phyloP scores from a whole-genome alignment of 1,140 invertebrate species.

The Lineus longissimus region DNA sequence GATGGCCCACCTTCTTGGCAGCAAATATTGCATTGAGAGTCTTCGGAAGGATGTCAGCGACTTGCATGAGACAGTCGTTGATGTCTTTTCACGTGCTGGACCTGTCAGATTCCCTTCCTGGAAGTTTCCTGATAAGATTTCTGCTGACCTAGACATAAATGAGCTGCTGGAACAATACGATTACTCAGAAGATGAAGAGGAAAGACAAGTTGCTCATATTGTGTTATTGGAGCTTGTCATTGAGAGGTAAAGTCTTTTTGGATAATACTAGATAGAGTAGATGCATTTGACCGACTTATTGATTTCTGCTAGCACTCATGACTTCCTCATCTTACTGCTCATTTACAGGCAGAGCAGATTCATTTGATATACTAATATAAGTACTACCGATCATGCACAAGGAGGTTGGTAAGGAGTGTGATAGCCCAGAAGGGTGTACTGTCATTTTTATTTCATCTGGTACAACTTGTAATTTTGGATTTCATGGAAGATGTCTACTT shows the following conservation, averaged over 20 bases:
- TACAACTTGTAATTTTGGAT: too few species aligned
- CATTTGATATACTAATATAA: too few species aligned
- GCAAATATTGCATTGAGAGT: slow-evolving; percentile 43
- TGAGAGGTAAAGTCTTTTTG: slow-evolving; percentile 40
- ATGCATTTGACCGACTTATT: too few species aligned
- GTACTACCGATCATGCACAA: too few species aligned
- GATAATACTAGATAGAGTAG: background rate
- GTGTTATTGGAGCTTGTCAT: slow-evolving; percentile 51
- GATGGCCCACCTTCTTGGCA: slow-evolving; percentile 49
- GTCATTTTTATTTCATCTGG: too few species aligned
- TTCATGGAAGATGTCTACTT: slow-evolving; percentile 12
- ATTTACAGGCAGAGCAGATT: too few species aligned
- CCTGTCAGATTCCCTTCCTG: slow-evolving; percentile 43
- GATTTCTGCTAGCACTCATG: background rate
- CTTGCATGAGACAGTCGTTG: slow-evolving; percentile 41
- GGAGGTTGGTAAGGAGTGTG: too few species aligned
- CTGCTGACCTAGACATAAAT: slow-evolving; percentile 44
- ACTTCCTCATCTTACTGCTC: too few species aligned
- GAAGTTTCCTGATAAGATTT: slow-evolving; percentile 50
- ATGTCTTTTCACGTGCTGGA: slow-evolving; percentile 41
- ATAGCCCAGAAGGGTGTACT: too few species aligned
- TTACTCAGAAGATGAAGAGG: slow-evolving; percentile 41
- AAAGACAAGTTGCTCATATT: slow-evolving; percentile 49
- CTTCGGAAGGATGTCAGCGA: slow-evolving; percentile 45
- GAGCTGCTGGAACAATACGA: slow-evolving; percentile 45